Evolutionary conservation across 2,888 invertebrate genomes (phyloP).

Genomic region (Eristalis pertinax): DNA sequence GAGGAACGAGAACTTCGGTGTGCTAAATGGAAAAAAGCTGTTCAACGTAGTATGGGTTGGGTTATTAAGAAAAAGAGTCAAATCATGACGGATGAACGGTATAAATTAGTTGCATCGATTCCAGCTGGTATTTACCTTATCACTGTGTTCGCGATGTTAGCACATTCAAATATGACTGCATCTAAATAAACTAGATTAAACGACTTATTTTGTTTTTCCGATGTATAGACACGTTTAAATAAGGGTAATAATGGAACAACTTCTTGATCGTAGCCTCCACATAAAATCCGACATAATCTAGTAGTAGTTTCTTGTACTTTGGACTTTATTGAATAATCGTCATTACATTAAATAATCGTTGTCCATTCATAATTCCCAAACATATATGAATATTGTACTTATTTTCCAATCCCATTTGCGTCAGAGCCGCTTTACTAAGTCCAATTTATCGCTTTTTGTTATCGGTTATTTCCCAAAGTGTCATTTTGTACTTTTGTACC

Average conservation of each 20-base stretch:
- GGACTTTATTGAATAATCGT: slow-evolving; percentile 6
- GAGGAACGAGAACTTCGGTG: slow-evolving; percentile 92
- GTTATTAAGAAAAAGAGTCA: slow-evolving; percentile 88
- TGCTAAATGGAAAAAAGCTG: slow-evolving; percentile 97
- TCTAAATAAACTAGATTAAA: slow-evolving; percentile 19
- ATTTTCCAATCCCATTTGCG: slow-evolving; percentile 6
- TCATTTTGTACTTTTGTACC: slow-evolving; percentile 37
- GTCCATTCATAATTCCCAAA: background rate
- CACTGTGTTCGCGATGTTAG: slow-evolving; percentile 86
- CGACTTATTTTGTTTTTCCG: background rate
- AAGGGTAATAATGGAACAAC: background rate
- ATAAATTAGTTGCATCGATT: slow-evolving; percentile 89
- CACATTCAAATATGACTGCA: slow-evolving; percentile 74
- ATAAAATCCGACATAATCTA: background rate
- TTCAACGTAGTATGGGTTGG: slow-evolving; percentile 95
- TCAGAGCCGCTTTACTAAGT: background rate
- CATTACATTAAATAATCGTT: background rate
- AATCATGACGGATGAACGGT: slow-evolving; percentile 92
- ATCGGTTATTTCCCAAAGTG: background rate
- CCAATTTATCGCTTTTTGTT: slow-evolving; percentile 19
- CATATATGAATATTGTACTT: background rate
- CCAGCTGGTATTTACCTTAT: slow-evolving; percentile 89
- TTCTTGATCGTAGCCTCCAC: slow-evolving; percentile 19
- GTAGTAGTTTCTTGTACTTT: slow-evolving; percentile 13
- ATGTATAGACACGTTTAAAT: no score